Conservation (phyloP, 2,797 vertebrate species). For the Phyllotis vaccarum region DNA sequence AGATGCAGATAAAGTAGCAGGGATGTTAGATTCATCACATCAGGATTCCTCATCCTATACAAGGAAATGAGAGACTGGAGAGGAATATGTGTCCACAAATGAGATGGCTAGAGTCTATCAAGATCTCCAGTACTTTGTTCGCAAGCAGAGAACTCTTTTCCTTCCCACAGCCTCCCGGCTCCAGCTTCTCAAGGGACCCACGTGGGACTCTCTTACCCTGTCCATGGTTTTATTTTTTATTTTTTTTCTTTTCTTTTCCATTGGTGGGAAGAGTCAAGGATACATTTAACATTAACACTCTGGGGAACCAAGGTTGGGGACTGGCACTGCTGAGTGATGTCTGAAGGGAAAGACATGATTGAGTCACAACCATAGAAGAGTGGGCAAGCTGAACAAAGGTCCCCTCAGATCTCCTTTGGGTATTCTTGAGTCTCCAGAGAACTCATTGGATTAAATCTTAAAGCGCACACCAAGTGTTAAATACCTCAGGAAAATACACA, state of each 20-base stretch:
- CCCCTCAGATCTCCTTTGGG: background rate
- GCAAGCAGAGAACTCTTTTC: background rate
- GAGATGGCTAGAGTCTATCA: background rate
- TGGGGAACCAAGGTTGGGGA: background rate
- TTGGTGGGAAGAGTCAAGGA: background rate
- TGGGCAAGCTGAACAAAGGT: background rate
- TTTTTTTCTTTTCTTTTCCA: too few species aligned
- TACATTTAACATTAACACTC: background rate
- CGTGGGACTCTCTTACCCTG: background rate
- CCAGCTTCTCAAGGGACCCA: background rate
- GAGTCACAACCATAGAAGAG: background rate
- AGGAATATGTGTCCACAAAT: background rate
- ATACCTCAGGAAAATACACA: background rate
- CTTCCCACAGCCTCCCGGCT: background rate
- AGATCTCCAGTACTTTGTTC: background rate
- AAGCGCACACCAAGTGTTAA: background rate
- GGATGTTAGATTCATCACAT: background rate
- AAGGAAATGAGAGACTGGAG: background rate
- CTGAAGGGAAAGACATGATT: background rate
- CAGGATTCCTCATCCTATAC: background rate
- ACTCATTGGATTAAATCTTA: background rate
- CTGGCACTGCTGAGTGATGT: background rate
- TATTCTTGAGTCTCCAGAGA: background rate
- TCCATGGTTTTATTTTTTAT: background rate
- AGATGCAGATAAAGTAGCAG: background rate